These are phyloP conservation scores for Perognathus longimembris DNA, from an alignment of 2,113 vertebrate species.

Conservation along the genomic window DNA sequence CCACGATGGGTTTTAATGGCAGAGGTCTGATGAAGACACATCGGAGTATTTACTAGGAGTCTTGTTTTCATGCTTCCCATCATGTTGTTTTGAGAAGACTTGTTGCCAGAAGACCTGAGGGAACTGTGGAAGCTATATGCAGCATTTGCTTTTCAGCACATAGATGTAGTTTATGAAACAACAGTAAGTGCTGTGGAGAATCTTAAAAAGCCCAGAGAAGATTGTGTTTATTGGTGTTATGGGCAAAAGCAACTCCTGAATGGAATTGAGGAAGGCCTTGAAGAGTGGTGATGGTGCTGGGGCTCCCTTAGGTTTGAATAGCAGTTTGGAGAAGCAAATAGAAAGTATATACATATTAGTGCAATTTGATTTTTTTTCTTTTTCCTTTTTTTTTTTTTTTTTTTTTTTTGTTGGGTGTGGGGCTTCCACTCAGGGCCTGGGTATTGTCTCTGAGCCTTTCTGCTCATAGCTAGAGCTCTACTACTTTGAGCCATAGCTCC, in stretches of 20 bases:
- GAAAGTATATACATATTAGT: too few species aligned
- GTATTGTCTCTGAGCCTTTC: too few species aligned
- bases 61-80: not conserved
- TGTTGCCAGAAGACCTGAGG: not conserved
- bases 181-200: not conserved
- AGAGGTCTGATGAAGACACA: not conserved
- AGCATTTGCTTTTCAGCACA: not conserved
- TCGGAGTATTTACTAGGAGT: not conserved
- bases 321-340: not conserved
- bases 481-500: too few species aligned
- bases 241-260: not conserved
- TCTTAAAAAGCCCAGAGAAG: conserved; percentile 4
- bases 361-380: too few species aligned
- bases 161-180: not conserved
- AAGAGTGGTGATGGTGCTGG: not conserved
- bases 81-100: not conserved
- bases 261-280: not conserved
- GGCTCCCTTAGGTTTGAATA: not conserved
- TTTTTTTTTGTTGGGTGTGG: too few species aligned
- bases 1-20: not conserved
- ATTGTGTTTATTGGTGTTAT: not conserved
- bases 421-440: too few species aligned
- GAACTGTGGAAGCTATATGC: not conserved
- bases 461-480: too few species aligned
- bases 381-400: too few species aligned